phyloP scores from a whole-genome alignment of 92 coral and sea anemone species.

The Palythoa heliodiscus region DNA sequence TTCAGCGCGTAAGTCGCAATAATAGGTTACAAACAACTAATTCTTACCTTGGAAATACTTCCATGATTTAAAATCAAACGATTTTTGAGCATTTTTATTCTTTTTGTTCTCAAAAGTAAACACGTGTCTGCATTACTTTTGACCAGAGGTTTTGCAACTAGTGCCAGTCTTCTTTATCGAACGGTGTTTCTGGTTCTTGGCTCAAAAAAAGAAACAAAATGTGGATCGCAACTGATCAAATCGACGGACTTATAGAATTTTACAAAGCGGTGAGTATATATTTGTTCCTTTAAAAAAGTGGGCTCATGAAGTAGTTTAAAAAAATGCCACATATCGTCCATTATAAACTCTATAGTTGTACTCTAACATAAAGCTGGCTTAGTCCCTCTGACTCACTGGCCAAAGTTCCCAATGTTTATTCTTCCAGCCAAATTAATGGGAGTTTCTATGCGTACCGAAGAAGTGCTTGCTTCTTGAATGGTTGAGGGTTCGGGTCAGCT shows the following conservation, averaged over 20 bases:
- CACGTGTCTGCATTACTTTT: slow-evolving; percentile 1
- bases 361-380: no score
- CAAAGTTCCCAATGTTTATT: no score
- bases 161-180: slow-evolving; percentile 6
- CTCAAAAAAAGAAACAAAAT: slow-evolving; percentile 17
- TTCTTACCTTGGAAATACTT: not conserved
- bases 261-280: slow-evolving; percentile 77
- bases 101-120: not conserved
- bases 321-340: no score
- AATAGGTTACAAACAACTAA: not conserved
- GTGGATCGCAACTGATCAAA: slow-evolving; percentile 81
- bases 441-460: no score
- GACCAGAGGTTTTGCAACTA: slow-evolving; percentile 20
- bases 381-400: no score
- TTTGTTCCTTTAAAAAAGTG: not conserved
- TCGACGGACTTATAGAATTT: slow-evolving; percentile 78
- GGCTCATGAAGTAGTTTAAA: no score
- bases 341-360: no score
- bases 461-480: no score
- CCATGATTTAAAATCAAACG: no score
- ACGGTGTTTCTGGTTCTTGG: not conserved
- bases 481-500: no score
- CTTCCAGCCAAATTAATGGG: no score
- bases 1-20: not conserved
- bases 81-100: no score